A percentile compares a stretch with the other conserved stretches of the same genome.
Conservation (phyloP, 1,140 invertebrate species). For the Lepeophtheirus salmonis region DNA sequence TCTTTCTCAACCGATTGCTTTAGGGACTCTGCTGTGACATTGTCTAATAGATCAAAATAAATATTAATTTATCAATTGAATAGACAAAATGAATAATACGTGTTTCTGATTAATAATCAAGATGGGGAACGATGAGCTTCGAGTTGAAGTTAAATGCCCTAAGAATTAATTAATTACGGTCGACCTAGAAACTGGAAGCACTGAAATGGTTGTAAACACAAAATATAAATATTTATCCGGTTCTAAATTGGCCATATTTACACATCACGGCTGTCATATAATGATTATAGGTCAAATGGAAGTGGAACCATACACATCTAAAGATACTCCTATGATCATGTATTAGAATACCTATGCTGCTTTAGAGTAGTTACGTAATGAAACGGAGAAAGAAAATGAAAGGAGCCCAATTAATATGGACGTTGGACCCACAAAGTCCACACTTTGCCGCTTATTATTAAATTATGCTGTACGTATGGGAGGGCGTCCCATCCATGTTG, state of each 20-base stretch:
- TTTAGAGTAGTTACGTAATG: constrained; percentile 63
- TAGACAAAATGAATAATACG: too few relatives aligned
- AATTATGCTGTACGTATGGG: constrained; percentile 30
- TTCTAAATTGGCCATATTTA: constrained; percentile 85
- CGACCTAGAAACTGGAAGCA: constrained; percentile 60
- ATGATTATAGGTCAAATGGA: constrained; percentile 59
- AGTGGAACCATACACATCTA: constrained; percentile 66
- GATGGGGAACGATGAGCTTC: constrained; percentile 65
- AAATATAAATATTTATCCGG: constrained; percentile 71
- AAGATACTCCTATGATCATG: constrained; percentile 86
- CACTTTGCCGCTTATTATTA: constrained; percentile 38
- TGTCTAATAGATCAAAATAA: too few relatives aligned
- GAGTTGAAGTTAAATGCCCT: constrained; percentile 80
- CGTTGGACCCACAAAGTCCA: constrained; percentile 82
- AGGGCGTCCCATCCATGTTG: constrained; percentile 59
- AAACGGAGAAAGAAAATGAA: constrained; percentile 36
- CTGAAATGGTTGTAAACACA: constrained; percentile 81
- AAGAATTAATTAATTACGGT: constrained; percentile 58
- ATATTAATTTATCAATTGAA: too few relatives aligned
- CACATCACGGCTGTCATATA: constrained; percentile 79
- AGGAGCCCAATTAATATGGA: constrained; percentile 68
- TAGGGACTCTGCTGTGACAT: too few relatives aligned
- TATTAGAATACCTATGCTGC: constrained; percentile 89
- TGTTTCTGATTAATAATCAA: too few relatives aligned
- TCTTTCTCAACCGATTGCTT: too few relatives aligned